Percentiles rank a stretch among this genome's conserved stretches.
phyloP scores from a whole-genome alignment of 2,113 vertebrate genomes.

The Sinocyclocheilus anshuiensis region DNA sequence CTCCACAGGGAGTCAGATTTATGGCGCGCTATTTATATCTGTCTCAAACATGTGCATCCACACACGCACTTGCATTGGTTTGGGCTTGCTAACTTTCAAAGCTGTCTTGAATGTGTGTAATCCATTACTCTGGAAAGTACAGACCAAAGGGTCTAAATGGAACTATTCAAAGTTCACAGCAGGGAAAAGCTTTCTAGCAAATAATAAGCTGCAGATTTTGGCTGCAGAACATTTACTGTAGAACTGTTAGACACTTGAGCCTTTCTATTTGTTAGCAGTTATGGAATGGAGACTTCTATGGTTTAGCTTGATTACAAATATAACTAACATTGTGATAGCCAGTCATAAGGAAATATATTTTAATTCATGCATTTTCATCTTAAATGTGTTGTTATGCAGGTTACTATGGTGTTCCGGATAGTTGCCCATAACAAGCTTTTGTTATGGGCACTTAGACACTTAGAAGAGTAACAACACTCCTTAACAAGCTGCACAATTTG shows the following conservation, averaged over 20 bases:
- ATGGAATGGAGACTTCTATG: background rate
- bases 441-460: too few species aligned
- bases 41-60: background rate
- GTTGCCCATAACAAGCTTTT: too few species aligned
- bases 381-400: too few species aligned
- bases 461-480: too few species aligned
- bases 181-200: constrained; percentile 45
- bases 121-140: constrained; percentile 36
- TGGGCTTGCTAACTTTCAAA: constrained; percentile 31
- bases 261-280: too few species aligned
- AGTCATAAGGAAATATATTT: too few species aligned
- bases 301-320: background rate
- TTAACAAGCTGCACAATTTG: too few species aligned
- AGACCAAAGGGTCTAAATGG: background rate
- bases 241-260: background rate
- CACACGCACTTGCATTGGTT: background rate
- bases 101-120: constrained; percentile 22
- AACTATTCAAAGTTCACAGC: constrained; percentile 43
- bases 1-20: constrained; percentile 56
- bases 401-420: too few species aligned
- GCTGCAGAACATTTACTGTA: background rate
- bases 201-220: constrained; percentile 57
- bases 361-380: too few species aligned
- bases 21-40: constrained; percentile 55
- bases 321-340: too few species aligned